Conservation (phyloP, 2,888 invertebrate genomes). For the Patella caerulea region DNA sequence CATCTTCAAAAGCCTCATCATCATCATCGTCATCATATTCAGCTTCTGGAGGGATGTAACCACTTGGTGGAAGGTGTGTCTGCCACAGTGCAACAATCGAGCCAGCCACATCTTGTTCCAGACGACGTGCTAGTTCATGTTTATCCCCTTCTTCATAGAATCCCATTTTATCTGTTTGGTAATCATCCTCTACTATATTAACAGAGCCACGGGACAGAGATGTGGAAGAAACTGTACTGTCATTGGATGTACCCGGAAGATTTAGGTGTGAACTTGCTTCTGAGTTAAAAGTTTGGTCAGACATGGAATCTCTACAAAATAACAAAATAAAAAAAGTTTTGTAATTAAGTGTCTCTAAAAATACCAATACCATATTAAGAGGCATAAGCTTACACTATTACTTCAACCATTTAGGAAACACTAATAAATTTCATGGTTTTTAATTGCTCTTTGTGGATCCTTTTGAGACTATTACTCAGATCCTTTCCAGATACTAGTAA, state of each 20-base stretch:
- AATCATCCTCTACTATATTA: constrained; percentile 17
- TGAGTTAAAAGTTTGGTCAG: background rate
- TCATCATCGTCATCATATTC: constrained; percentile 33
- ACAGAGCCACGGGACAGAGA: background rate
- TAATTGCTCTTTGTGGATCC: no score
- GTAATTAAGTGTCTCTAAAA: no score
- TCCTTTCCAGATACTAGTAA: no score
- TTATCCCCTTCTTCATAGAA: constrained; percentile 30
- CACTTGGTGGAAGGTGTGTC: constrained; percentile 23
- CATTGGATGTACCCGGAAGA: background rate
- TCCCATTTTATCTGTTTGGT: constrained; percentile 21
- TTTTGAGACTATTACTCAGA: no score
- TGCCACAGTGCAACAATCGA: constrained; percentile 41
- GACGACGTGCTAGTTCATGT: constrained; percentile 34
- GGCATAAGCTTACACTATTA: no score
- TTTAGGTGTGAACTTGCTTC: background rate
- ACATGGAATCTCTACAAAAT: background rate
- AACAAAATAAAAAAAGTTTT: background rate
- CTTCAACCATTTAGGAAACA: no score
- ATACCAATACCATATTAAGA: no score
- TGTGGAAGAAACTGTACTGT: background rate
- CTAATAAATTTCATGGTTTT: no score
- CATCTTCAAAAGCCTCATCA: constrained; percentile 35
- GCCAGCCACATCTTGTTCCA: constrained; percentile 37
- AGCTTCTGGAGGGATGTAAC: constrained; percentile 23